Evolutionary conservation across 2,888 invertebrate species (phyloP).

Genomic region (Netelia virgata): DNA sequence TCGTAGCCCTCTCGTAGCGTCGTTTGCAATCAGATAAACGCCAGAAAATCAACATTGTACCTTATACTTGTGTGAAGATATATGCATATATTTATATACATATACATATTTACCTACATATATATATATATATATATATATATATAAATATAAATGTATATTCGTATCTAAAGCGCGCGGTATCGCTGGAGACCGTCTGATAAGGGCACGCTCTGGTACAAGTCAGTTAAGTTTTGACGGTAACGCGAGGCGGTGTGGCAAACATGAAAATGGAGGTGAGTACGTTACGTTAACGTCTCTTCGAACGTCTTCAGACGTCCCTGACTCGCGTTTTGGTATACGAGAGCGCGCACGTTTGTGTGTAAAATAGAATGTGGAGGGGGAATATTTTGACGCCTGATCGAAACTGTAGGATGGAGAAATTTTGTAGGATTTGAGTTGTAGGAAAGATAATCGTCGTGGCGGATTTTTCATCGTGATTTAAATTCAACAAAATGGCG

Average conservation of each 20-base stretch:
- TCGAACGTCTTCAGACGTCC: background rate
- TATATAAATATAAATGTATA: background rate
- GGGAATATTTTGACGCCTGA: background rate
- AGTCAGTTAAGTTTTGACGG: conserved; percentile 63
- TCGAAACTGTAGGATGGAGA: too few species aligned
- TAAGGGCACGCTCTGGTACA: conserved; percentile 65
- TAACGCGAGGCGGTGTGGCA: conserved; percentile 62
- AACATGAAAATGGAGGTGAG: conserved; percentile 81
- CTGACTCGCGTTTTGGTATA: background rate
- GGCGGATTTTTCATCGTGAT: too few species aligned
- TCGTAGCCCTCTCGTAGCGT: conserved; percentile 33
- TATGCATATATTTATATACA: background rate
- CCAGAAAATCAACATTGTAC: conserved; percentile 36
- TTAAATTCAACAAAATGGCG: too few species aligned
- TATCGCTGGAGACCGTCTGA: conserved; percentile 68
- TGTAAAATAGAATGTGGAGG: background rate
- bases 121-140: background rate
- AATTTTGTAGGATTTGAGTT: too few species aligned
- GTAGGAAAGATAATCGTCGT: too few species aligned
- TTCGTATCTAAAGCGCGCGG: conserved; percentile 64
- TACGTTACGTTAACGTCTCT: conserved; percentile 7
- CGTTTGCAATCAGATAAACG: conserved; percentile 72
- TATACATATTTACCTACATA: background rate
- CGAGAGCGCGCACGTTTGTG: background rate
- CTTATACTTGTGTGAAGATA: background rate